A percentile compares a stretch with the other conserved stretches of the same genome.
Conservation (phyloP, 2,888 invertebrate genomes). For the Chirona hameri region DNA sequence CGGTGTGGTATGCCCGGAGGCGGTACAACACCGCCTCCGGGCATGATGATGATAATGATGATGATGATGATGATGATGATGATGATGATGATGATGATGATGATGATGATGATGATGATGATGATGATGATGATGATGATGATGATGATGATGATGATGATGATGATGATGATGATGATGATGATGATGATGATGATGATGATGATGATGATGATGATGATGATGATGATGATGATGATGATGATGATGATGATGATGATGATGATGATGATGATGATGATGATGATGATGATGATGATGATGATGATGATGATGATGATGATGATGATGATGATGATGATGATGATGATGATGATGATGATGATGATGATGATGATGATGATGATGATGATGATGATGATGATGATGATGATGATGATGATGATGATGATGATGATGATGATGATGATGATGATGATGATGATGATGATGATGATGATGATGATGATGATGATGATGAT, state of each 20-base stretch:
- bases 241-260: constrained; percentile 22
- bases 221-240: constrained; percentile 22
- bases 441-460: too few relatives aligned
- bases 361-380: too few relatives aligned
- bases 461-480: too few relatives aligned
- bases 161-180: constrained; percentile 22
- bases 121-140: constrained; percentile 22
- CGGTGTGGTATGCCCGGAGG: too few relatives aligned
- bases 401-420: too few relatives aligned
- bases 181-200: constrained; percentile 22
- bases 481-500: too few relatives aligned
- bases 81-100: constrained; percentile 22
- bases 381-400: too few relatives aligned
- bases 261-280: constrained; percentile 22
- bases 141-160: constrained; percentile 22
- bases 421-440: too few relatives aligned
- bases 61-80: constrained; percentile 22
- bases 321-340: constrained; percentile 22
- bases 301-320: constrained; percentile 22
- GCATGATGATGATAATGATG: constrained; percentile 3
- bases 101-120: constrained; percentile 22
- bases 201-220: constrained; percentile 22
- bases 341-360: too few relatives aligned
- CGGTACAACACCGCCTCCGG: neutral
- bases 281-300: constrained; percentile 22